Percentiles rank a stretch among this genome's conserved stretches.
These are phyloP conservation scores for Nothobranchius kuhntae DNA, from an alignment of 2,113 vertebrate genomes.

Conservation along the genomic window DNA sequence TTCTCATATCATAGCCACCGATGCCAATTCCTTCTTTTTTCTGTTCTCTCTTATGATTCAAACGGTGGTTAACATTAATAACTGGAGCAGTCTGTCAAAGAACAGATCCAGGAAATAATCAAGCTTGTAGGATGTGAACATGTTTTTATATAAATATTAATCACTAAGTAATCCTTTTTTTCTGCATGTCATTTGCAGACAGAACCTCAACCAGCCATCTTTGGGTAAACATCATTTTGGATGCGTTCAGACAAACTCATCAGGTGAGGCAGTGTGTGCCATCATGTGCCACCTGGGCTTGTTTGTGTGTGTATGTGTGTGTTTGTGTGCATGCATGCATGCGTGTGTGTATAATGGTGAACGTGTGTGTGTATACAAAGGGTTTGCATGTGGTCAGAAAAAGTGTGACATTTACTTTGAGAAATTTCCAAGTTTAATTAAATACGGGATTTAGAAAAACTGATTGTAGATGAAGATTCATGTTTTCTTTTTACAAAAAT, in stretches of 20 bases:
- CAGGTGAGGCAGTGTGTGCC: slow-evolving; percentile 61
- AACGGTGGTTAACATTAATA: slow-evolving; percentile 75
- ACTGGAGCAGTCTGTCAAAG: slow-evolving; percentile 55
- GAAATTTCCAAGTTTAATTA: no score
- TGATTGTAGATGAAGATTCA: no score
- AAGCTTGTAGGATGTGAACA: slow-evolving; percentile 26
- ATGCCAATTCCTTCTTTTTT: slow-evolving; percentile 66
- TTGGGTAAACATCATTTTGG: slow-evolving; percentile 64
- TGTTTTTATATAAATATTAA: slow-evolving; percentile 29
- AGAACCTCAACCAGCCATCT: slow-evolving; percentile 33
- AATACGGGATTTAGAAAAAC: no score
- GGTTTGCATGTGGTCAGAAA: no score
- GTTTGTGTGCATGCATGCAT: neutral
- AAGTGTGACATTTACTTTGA: no score
- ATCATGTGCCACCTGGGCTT: slow-evolving; percentile 72
- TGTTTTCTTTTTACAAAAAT: neutral
- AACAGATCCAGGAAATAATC: slow-evolving; percentile 41
- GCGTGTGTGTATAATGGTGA: no score
- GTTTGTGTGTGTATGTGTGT: slow-evolving; percentile 27
- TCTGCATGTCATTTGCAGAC: slow-evolving; percentile 29
- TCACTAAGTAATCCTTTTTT: slow-evolving; percentile 42
- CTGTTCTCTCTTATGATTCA: slow-evolving; percentile 45
- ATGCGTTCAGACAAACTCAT: slow-evolving; percentile 63
- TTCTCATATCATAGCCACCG: slow-evolving; percentile 74
- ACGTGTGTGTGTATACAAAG: no score